phyloP scores from a whole-genome alignment of 1,140 invertebrate genomes.

The Wiebesia pumilae region DNA sequence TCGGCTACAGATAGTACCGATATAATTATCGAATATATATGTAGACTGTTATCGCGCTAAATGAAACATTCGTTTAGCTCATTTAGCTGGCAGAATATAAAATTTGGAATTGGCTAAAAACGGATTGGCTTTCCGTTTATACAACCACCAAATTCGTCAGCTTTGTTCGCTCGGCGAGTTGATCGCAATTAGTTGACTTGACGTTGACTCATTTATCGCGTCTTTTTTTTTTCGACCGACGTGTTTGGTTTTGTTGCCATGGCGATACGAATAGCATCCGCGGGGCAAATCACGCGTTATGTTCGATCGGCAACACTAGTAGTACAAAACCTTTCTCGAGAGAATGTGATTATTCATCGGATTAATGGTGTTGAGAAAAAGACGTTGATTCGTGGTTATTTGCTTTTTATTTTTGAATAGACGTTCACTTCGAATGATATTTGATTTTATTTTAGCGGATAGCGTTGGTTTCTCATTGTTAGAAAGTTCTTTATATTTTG shows the following conservation, averaged over 20 bases:
- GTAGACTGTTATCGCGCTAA: background rate
- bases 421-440: too few species aligned
- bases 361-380: too few species aligned
- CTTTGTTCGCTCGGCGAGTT: background rate
- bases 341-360: too few species aligned
- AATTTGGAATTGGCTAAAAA: background rate
- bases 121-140: background rate
- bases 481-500: too few species aligned
- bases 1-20: too few species aligned
- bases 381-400: too few species aligned
- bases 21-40: too few species aligned
- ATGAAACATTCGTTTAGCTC: background rate
- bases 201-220: constrained; percentile 2
- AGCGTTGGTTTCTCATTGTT: too few species aligned
- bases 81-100: background rate
- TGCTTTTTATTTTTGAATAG: too few species aligned
- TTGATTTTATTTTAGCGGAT: too few species aligned
- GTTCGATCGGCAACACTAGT: too few species aligned
- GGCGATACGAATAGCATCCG: background rate
- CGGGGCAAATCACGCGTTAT: background rate
- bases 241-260: background rate
- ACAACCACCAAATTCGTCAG: background rate
- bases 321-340: too few species aligned
- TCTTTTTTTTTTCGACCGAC: background rate
- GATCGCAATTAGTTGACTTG: background rate